Evolutionary conservation across 1,140 invertebrate species (phyloP), one percentile per base, ranked within the genome.

Genomic region (Drosophila tsacasi): DNA sequence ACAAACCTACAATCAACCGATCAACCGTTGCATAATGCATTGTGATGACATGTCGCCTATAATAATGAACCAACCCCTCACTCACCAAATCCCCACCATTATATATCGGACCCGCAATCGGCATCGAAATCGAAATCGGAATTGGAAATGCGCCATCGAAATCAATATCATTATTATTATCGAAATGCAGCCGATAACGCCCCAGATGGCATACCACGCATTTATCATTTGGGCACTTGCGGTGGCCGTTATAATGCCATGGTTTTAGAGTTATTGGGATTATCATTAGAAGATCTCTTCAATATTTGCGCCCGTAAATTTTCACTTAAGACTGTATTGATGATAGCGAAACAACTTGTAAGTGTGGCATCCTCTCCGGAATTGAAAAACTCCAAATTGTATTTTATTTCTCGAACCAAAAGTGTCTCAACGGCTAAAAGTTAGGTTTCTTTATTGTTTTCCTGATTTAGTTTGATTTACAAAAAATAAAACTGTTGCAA

Each of bases 191-290:
- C 89, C 82, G 91, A 92, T 81, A 91, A 91, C 96, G 96, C 93
- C 78, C 87, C 92, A 81, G 92, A 93, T 86, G 97, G 97, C 77
- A 94, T 98, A 87, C 97, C 97, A 58, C 96, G 96, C 94, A 96
- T 98, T 62, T 97, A 96, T 93, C 97, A 97, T 93, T 96, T 97
- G 93, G 97, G 97, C 77, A 96, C 96, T 74, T 97, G 97, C 93
- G 97, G 96, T 73, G 94, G 94, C 62, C 96, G 97, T 93, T 98
- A 97, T 93, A 98, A 97, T 94, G 97, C 97, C 64, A 91, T 95
- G 91, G 94, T 95, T 57, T 94, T 97, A 94, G 96, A 97, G 94
- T 93, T 97, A 73, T 94, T 97, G 55, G 97, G 96, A 62, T 96
- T 96, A 69, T 96, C 95, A 85, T 93, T 97, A 75, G 97, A 97